Percentiles rank a stretch among this genome's conserved stretches.
These are phyloP conservation scores for Linnaemya tessellans DNA, from an alignment of 2,888 invertebrate species.

Conservation along the genomic window DNA sequence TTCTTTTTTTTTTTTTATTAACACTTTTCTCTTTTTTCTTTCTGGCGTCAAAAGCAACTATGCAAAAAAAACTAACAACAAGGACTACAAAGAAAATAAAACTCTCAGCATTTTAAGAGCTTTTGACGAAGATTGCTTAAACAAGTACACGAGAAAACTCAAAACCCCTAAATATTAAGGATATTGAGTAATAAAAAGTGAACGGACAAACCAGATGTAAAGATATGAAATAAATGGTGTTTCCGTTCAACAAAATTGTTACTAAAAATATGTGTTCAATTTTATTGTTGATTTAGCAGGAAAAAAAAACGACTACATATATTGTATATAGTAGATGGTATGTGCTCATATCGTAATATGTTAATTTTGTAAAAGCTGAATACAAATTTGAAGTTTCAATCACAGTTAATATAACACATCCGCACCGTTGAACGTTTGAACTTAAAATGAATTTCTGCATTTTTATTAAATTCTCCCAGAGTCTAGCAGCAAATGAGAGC, in stretches of 20 bases:
- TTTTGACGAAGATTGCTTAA: constrained; percentile 39
- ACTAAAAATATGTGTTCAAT: neutral
- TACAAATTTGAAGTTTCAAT: neutral
- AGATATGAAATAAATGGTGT: neutral
- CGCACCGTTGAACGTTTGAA: constrained; percentile 70
- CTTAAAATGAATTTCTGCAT: constrained; percentile 48
- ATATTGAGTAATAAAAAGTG: constrained; percentile 5
- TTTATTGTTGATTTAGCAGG: neutral
- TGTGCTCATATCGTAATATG: no score
- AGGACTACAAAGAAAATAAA: constrained; percentile 1
- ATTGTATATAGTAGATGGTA: no score
- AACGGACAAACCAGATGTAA: neutral
- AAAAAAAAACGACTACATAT: neutral
- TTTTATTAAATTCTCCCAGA: neutral
- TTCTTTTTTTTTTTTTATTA: constrained; percentile 43
- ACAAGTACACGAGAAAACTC: constrained; percentile 13
- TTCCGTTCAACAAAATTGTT: neutral
- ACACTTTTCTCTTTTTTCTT: constrained; percentile 40
- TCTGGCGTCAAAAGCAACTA: constrained; percentile 25
- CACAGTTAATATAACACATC: constrained; percentile 65
- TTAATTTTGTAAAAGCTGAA: neutral
- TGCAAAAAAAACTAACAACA: constrained; percentile 9
- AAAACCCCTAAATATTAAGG: constrained; percentile 12
- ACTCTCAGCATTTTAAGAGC: constrained; percentile 42
- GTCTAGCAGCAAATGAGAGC: constrained; percentile 1